Base-by-base conservation (phyloP, 2,888 invertebrate species). In the Heteromurus nitidus region DNA sequence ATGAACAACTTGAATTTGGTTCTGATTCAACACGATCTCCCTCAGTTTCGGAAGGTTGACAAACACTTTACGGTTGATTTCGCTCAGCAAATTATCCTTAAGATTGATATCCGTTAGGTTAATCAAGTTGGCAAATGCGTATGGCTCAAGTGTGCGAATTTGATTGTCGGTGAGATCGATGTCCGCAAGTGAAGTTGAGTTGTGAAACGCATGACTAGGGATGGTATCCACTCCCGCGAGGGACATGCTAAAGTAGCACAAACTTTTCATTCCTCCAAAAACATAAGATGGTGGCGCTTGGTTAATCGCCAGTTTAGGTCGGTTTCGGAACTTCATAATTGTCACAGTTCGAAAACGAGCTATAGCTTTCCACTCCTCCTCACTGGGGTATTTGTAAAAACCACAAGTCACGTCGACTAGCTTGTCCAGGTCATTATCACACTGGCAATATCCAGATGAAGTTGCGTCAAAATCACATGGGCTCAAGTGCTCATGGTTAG, bases 391-490 rank as follows among this genome's bases (percentile, higher is more conserved):
- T 86, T 92, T 92, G 89, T 94, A 93, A 60, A 95, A 92, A 92
- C 93, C 93, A 89, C 95, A 96, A 89, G 94, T 94, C 62, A 93
- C 94, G 87, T 93, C 93, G 55, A 93, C 93, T 24, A 93, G 94
- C 3, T 22, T 55, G 3, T 92, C 90, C 44, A 88, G 88, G 75
- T 0, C 18, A 7, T 91, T 90, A 62, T 91, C 90, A 73, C 94
- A 94, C 88, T 93, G 92, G 89, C 94, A 94, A 87, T 74, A 80
- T 16, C 85, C 76, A 26, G 30, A 7, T 26, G 80, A 1, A 1
- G 1, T 18, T 18, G 22, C 26, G 13, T 53, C 36, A 22, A 74
- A n/a, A 44, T 55, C 47, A 42, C 80, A 80, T 16, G 73, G 60
- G 42, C 68, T 31, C 1, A 68, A 20, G 3, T 68, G 68, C 1